phyloP scores from a whole-genome alignment of 2,888 invertebrate species.

The Sympetrum striolatum region DNA sequence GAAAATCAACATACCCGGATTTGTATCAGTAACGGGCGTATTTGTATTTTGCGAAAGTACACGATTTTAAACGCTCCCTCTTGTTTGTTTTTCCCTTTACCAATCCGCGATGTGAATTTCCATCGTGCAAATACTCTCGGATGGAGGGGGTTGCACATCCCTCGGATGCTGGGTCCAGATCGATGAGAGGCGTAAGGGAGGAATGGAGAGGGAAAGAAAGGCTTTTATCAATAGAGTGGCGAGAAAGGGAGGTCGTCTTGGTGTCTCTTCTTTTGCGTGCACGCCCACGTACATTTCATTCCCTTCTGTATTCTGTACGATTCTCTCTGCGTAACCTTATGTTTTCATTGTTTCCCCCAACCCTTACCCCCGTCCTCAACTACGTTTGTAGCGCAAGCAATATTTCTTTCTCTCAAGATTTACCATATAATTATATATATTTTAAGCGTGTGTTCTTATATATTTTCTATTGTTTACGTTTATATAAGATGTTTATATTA shows the following conservation, averaged over 20 bases:
- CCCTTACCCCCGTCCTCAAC: too few relatives aligned
- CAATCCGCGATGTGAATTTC: slow-evolving; percentile 36
- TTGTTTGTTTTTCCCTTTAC: slow-evolving; percentile 39
- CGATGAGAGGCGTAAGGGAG: not conserved
- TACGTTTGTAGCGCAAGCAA: too few relatives aligned
- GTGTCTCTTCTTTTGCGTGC: too few relatives aligned
- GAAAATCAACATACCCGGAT: slow-evolving; percentile 38
- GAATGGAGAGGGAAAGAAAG: not conserved
- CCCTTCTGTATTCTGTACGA: too few relatives aligned
- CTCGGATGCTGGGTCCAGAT: not conserved
- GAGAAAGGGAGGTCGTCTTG: not conserved
- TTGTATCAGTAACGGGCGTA: slow-evolving; percentile 33
- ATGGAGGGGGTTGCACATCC: not conserved
- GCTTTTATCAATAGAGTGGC: not conserved
- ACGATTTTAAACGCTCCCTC: slow-evolving; percentile 38
- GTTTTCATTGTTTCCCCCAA: too few relatives aligned
- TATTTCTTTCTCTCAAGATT: too few relatives aligned
- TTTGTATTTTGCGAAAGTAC: slow-evolving; percentile 42
- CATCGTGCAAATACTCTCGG: slow-evolving; percentile 13
- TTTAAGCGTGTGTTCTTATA: too few relatives aligned
- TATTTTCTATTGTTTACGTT: too few relatives aligned
- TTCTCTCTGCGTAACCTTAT: too few relatives aligned
- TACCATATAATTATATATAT: too few relatives aligned
- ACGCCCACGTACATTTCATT: too few relatives aligned
- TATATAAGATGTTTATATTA: too few relatives aligned